phyloP scores from a whole-genome alignment of 2,888 invertebrate genomes.

The Papilio demoleus region DNA sequence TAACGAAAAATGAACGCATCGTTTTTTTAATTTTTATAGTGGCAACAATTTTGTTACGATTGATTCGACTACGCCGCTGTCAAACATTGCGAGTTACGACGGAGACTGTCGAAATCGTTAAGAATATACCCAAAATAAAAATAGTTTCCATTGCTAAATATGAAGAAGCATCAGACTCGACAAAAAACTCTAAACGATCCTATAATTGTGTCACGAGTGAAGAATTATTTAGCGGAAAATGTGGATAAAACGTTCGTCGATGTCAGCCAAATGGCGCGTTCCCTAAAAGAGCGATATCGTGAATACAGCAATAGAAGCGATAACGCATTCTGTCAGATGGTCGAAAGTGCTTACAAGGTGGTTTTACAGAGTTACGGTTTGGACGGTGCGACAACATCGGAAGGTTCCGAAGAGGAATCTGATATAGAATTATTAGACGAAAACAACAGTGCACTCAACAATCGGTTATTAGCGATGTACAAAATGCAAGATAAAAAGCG shows the following conservation, averaged over 20 bases:
- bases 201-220: slow-evolving; percentile 84
- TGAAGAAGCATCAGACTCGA: slow-evolving; percentile 80
- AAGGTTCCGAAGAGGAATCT: slow-evolving; percentile 84
- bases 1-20: neutral
- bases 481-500: slow-evolving; percentile 80
- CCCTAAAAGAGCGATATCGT: slow-evolving; percentile 87
- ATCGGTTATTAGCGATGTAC: slow-evolving; percentile 79
- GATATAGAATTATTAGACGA: slow-evolving; percentile 91
- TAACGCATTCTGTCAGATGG: slow-evolving; percentile 89
- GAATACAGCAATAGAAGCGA: slow-evolving; percentile 93
- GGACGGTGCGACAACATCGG: slow-evolving; percentile 83
- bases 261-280: slow-evolving; percentile 92
- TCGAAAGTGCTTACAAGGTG: slow-evolving; percentile 90
- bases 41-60: slow-evolving; percentile 61
- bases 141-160: slow-evolving; percentile 51
- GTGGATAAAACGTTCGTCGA: slow-evolving; percentile 91
- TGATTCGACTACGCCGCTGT: slow-evolving; percentile 66
- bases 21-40: slow-evolving; percentile 46
- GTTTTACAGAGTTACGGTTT: slow-evolving; percentile 88
- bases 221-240: slow-evolving; percentile 91
- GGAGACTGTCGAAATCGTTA: slow-evolving; percentile 45
- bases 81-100: slow-evolving; percentile 60
- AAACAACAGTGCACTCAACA: slow-evolving; percentile 89
- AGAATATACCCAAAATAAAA: slow-evolving; percentile 27
- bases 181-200: slow-evolving; percentile 81